Conservation (phyloP, 2,113 vertebrate species). For the Nipponia nippon region DNA sequence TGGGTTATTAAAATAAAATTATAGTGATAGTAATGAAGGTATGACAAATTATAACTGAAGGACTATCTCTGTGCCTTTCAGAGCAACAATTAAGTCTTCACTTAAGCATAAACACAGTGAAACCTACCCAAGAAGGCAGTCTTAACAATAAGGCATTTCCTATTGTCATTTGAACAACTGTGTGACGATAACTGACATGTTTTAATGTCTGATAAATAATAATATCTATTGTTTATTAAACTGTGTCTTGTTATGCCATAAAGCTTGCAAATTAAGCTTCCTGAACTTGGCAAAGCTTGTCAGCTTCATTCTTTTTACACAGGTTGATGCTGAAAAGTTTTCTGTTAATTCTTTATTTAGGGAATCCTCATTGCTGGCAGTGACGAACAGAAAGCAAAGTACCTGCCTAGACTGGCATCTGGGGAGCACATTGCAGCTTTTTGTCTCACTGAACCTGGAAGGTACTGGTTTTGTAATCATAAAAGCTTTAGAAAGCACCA, state of each 20-base stretch:
- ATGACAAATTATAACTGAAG: background rate
- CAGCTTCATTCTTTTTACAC: background rate
- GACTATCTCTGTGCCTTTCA: background rate
- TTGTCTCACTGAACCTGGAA: constrained; percentile 93
- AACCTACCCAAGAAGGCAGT: background rate
- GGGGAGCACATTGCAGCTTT: constrained; percentile 94
- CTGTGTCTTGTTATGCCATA: background rate
- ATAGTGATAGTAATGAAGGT: background rate
- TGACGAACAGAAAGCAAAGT: constrained; percentile 92
- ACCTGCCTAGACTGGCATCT: constrained; percentile 87
- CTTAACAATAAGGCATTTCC: background rate
- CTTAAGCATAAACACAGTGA: background rate
- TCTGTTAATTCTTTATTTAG: constrained; percentile 60
- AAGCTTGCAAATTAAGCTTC: background rate
- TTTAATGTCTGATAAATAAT: background rate
- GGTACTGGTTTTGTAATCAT: constrained; percentile 67
- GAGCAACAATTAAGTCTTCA: background rate
- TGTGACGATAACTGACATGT: background rate
- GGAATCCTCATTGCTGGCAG: constrained; percentile 91
- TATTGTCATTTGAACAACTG: background rate
- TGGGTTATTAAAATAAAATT: background rate
- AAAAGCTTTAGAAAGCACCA: background rate
- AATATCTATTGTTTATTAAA: background rate
- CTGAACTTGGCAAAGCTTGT: background rate
- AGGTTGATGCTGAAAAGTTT: background rate